Evolutionary conservation across 1,140 invertebrate genomes (phyloP), one percentile per base, ranked within the genome.

Genomic region (Leucophenga varia): DNA sequence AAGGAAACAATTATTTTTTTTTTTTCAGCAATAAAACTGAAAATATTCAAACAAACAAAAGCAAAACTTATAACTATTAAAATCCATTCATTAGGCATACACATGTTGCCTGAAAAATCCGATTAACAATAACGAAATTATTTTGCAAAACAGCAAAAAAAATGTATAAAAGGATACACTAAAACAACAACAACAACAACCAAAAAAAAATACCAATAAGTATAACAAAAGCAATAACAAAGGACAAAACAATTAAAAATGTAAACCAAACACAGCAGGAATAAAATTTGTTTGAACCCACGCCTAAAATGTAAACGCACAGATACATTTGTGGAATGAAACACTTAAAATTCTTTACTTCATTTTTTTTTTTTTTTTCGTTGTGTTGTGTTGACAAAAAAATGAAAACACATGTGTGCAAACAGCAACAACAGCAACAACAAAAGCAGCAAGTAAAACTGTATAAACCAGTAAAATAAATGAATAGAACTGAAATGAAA

Each of bases 401-500:
- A 67, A 67, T 67, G 67, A 67, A 67, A 67, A 67, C 63, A 67
- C 63, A 67, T 67, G 63, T 67, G 63, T 56, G 56, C 51, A 59
- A 59, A 52, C 55, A 59, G 57, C 53, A 54, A 43, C 43, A 37
- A 44, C 46, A 41, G 12, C 35, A 16, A 37, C 35, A 47, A 34
- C 4, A 4, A 34, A 9, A 34, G 4, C 31, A 34, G 13, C 31
- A n/a, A n/a, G n/a, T n/a, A n/a, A n/a, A n/a, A 53, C 41, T 47
- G 34, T 16, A 34, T 14, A 9, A 34, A 19, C 18, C 38, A n/a
- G n/a, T n/a, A 40, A 28, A 40, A 55, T 49, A 58, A 48, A 55
- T 57, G n/a, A n/a, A n/a, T n/a, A n/a, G n/a, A n/a, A n/a, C n/a
- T n/a, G n/a, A n/a, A n/a, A 58, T 57, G 55, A 52, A 12, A 25